Conservation (phyloP, 1,140 invertebrate species). For the Drosophila parvula region DNA sequence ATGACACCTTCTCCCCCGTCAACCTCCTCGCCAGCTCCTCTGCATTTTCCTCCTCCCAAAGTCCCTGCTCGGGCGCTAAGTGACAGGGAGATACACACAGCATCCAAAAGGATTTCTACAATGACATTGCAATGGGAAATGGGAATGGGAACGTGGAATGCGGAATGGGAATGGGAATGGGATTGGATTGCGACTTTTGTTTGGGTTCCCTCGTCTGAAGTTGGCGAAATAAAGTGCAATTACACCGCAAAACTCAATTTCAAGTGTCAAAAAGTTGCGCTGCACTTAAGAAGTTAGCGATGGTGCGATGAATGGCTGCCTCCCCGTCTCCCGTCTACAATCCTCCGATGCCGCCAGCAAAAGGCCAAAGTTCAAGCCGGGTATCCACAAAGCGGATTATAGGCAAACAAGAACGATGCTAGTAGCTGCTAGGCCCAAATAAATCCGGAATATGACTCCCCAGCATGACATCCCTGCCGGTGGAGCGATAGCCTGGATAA, state of each 20-base stretch:
- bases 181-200: conserved; percentile 55
- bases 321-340: background rate
- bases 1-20: conserved; percentile 40
- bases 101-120: conserved; percentile 20
- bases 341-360: conserved; percentile 6
- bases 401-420: conserved; percentile 24
- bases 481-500: conserved; percentile 23
- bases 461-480: conserved; percentile 31
- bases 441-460: conserved; percentile 51
- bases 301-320: background rate
- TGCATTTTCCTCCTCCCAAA: background rate
- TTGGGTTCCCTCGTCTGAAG: conserved; percentile 34
- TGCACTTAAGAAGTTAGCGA: conserved; percentile 80
- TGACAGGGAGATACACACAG: conserved; percentile 36
- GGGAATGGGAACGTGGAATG: conserved; percentile 13
- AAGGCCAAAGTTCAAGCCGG: conserved; percentile 42
- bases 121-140: conserved; percentile 16
- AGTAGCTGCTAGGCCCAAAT: conserved; percentile 1
- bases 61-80: conserved; percentile 10
- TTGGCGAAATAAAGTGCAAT: conserved; percentile 77
- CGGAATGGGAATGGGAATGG: conserved; percentile 17
- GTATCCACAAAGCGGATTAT: conserved; percentile 63
- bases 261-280: conserved; percentile 79
- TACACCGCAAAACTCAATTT: conserved; percentile 81
- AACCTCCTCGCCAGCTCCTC: background rate